These are phyloP conservation scores for Oreochromis spilurus DNA, from an alignment of 2,113 vertebrate genomes.

Conservation along the genomic window DNA sequence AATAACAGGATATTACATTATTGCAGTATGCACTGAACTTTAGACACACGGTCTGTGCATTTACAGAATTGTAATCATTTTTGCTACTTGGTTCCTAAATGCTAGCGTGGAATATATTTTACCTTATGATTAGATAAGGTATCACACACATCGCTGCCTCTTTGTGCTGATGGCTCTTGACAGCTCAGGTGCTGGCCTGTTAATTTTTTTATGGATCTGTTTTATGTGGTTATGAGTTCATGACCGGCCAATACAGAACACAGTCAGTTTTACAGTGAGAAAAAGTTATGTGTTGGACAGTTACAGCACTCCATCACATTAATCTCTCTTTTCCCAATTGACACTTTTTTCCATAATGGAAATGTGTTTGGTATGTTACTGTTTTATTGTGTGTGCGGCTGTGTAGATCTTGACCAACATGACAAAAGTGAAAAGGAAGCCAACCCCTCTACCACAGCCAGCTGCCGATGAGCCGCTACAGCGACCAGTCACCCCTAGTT, in stretches of 20 bases:
- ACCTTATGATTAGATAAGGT: neutral
- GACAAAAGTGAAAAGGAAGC: conserved; percentile 78
- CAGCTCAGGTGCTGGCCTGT: neutral
- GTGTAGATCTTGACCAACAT: conserved; percentile 93
- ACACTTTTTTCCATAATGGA: neutral
- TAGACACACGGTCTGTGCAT: neutral
- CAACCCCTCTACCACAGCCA: conserved; percentile 47
- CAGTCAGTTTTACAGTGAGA: neutral
- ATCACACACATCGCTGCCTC: neutral
- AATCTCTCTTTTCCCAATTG: neutral
- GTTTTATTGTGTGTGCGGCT: neutral
- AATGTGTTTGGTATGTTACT: neutral
- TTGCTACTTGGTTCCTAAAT: neutral
- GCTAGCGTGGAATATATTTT: neutral
- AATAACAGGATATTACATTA: neutral
- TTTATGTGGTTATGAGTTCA: neutral
- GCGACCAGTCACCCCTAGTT: conserved; percentile 84
- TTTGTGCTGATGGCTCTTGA: neutral
- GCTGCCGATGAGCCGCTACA: conserved; percentile 83
- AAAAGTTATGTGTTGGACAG: neutral
- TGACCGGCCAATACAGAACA: neutral
- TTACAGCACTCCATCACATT: neutral
- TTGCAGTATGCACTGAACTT: neutral
- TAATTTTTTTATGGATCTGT: neutral
- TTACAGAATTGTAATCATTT: neutral